A percentile compares a stretch with the other conserved stretches of the same genome.
Evolutionary conservation across 35 echinoderm and acorn worm species (phyloP).

Genomic region (Stichopus chloronotus): DNA sequence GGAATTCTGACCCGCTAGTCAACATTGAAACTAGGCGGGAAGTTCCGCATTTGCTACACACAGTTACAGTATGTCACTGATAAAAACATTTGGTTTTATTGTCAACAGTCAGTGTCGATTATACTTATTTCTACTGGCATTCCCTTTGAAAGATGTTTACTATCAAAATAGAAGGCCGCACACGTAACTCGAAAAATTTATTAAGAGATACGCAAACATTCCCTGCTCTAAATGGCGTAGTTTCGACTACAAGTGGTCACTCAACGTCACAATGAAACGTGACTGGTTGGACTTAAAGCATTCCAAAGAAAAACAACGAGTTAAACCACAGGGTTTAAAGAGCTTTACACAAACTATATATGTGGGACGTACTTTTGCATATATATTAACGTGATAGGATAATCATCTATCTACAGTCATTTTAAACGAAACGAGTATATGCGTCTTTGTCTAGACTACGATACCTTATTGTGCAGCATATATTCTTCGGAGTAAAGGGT

Average conservation of each 20-base stretch:
- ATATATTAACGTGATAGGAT: background rate
- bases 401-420: background rate
- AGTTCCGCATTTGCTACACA: background rate
- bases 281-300: background rate
- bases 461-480: too few relatives aligned
- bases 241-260: background rate
- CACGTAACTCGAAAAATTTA: background rate
- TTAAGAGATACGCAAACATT: background rate
- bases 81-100: background rate
- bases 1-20: too few relatives aligned
- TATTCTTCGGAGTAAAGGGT: too few relatives aligned
- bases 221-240: background rate
- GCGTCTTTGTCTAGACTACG: too few relatives aligned
- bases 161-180: background rate
- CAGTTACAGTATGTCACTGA: background rate
- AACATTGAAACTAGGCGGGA: too few relatives aligned
- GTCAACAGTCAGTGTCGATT: background rate
- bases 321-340: background rate
- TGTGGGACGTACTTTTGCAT: background rate
- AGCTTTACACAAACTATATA: background rate
- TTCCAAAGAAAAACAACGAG: background rate
- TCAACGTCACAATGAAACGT: slow-evolving; percentile 9
- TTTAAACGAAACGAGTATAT: background rate
- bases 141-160: slow-evolving; percentile 5
- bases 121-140: background rate